Evolutionary conservation across 2,797 vertebrate species (phyloP), one percentile per base, ranked within the genome.

Genomic region (Takifugu rubripes): DNA sequence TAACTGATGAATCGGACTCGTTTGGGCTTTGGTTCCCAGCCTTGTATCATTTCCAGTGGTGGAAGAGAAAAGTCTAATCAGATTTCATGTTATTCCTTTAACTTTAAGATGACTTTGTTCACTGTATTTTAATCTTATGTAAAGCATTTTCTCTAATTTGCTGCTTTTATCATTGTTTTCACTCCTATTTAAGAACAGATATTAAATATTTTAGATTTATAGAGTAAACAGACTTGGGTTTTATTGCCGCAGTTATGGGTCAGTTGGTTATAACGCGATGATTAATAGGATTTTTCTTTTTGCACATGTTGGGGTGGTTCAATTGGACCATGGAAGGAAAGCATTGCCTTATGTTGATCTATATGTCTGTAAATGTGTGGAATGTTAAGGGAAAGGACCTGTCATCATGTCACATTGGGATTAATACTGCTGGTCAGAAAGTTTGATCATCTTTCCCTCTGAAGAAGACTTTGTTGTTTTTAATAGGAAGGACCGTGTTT

Each of bases 201-300:
- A 58, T 49, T 67, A 62, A 80, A 81, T 69, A 68, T 82, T 40
- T 40, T 40, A 63, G 5, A 59, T 79, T 80, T 83, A 72, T 77
- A 49, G 55, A 54, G 48, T 68, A 63, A 78, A 72, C 68, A 79
- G 74, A 79, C 78, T 83, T 78, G 72, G 77, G 72, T 74, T n/a
- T 67, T 67, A 53, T 62, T 57, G 62, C 40, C 57, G 54, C 42
- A 59, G 44, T 25, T 25, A 56, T 64, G 68, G 59, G 60, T 76
- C 56, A 54, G 65, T 66, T 27, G 14, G 12, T 52, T 66, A 31
- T 77, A 64, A 54, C 59, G 52, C 44, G 51, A 33, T 45, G 31
- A 43, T 49, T 54, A 49, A 52, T 51, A 1, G 51, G 24, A 49
- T 66, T 44, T 44, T 17, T 44, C 6, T 43, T 69, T 66, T 61